Conservation (phyloP, 2,113 vertebrate genomes). For the Hirundichthys speculiger region DNA sequence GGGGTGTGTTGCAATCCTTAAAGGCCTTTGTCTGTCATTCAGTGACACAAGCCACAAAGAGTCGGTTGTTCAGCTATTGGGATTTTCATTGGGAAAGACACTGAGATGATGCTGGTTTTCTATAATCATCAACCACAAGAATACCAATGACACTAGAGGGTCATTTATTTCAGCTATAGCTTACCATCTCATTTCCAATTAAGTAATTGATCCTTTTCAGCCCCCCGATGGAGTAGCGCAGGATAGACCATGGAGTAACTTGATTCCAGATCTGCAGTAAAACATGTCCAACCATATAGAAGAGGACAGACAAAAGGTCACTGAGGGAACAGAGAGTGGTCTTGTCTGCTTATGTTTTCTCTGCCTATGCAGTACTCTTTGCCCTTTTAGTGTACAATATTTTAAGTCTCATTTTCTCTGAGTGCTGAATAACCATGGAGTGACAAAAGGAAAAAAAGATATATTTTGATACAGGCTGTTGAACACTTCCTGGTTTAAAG, state of each 20-base stretch:
- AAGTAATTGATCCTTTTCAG: slow-evolving; percentile 47
- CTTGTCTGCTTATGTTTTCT: not conserved
- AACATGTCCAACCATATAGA: slow-evolving; percentile 13
- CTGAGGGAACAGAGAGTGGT: slow-evolving; percentile 4
- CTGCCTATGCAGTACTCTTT: slow-evolving; percentile 6
- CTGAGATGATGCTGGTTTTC: slow-evolving; percentile 30
- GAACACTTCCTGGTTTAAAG: not conserved
- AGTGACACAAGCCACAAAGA: slow-evolving; percentile 41
- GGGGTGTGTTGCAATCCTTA: slow-evolving; percentile 34
- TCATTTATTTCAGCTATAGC: slow-evolving; percentile 27
- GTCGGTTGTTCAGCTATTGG: slow-evolving; percentile 32
- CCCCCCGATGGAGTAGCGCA: slow-evolving; percentile 4
- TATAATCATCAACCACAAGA: slow-evolving; percentile 25
- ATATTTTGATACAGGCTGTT: not conserved
- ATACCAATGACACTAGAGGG: slow-evolving; percentile 31
- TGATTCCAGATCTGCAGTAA: slow-evolving; percentile 26
- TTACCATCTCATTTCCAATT: slow-evolving; percentile 36
- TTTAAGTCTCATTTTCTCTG: not conserved
- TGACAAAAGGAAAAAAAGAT: not conserved
- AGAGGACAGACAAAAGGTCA: slow-evolving; percentile 32
- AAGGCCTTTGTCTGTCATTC: slow-evolving; percentile 56
- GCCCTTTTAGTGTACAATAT: not conserved
- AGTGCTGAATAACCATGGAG: not conserved
- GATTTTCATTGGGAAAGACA: slow-evolving; percentile 28
- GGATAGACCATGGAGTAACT: slow-evolving; percentile 32